Evolutionary conservation across 2,113 vertebrate species (phyloP).

Genomic region (Hippocampus zosterae): DNA sequence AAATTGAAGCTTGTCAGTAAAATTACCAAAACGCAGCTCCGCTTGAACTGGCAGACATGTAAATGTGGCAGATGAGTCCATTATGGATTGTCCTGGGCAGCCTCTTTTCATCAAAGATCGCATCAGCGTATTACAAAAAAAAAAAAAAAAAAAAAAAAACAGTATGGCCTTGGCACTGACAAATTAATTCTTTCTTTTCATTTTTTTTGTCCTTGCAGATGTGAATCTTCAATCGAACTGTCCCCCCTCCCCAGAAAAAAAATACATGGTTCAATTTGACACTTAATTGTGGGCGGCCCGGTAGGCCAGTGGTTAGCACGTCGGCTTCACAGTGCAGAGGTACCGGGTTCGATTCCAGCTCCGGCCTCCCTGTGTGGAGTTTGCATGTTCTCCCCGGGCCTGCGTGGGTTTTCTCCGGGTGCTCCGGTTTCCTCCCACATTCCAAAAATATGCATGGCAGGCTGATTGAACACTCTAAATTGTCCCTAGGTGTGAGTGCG

Average conservation of each 20-base stretch:
- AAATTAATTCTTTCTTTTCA: conserved; percentile 49
- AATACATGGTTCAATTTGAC: conserved; percentile 10
- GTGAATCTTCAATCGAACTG: conserved; percentile 31
- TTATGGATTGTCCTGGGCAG: conserved; percentile 48
- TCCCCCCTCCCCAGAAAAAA: conserved; percentile 2
- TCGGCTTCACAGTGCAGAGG: no score
- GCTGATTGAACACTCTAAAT: no score
- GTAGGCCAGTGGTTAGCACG: no score
- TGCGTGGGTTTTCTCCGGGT: no score
- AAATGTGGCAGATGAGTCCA: conserved; percentile 60
- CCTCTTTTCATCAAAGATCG: conserved; percentile 64
- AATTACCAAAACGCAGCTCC: conserved; percentile 59
- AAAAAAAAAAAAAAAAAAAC: conserved; percentile 12
- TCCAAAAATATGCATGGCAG: no score
- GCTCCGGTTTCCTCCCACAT: no score
- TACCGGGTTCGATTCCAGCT: no score
- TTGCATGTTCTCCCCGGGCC: no score
- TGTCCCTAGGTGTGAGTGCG: no score
- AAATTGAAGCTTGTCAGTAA: conserved; percentile 75
- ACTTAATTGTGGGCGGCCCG: conserved; percentile 1
- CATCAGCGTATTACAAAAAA: conserved; percentile 61
- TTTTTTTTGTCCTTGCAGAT: conserved; percentile 15
- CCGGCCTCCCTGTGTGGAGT: no score
- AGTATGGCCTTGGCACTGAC: conserved; percentile 44
- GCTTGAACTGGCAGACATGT: conserved; percentile 55